These are phyloP conservation scores for Hoplostethus mediterraneus DNA, from an alignment of 2,797 vertebrate genomes.

Conservation along the genomic window DNA sequence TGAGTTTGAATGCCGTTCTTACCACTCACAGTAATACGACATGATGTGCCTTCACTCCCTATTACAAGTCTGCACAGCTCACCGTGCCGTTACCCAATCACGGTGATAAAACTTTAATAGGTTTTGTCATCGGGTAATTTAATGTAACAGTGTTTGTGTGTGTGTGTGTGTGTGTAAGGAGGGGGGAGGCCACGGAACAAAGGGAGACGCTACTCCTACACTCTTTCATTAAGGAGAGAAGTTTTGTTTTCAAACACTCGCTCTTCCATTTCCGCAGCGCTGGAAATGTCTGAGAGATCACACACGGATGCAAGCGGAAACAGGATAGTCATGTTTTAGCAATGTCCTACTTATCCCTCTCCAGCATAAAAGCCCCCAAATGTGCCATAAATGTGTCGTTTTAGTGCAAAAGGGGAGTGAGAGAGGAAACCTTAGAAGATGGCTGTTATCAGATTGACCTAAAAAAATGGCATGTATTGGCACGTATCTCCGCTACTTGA, in stretches of 20 bases:
- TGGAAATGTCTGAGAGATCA: slow-evolving; percentile 4
- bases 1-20: slow-evolving; percentile 11
- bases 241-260: background rate
- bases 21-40: background rate
- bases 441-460: no score
- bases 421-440: no score
- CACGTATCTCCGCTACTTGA: no score
- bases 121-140: slow-evolving; percentile 29
- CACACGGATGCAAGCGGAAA: background rate
- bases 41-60: slow-evolving; percentile 24
- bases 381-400: no score
- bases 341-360: background rate
- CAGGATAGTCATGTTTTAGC: background rate
- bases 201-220: background rate
- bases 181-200: background rate
- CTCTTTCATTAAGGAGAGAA: background rate
- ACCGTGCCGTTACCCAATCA: slow-evolving; percentile 48
- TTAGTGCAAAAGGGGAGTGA: no score
- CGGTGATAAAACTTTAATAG: slow-evolving; percentile 34
- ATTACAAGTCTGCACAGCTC: slow-evolving; percentile 52
- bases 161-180: background rate
- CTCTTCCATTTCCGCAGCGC: background rate
- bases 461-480: no score
- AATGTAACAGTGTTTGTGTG: slow-evolving; percentile 3
- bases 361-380: no score